Evolutionary conservation across 1,140 invertebrate species (phyloP), one percentile per base, ranked within the genome.

Genomic region (Pissodes strobi): DNA sequence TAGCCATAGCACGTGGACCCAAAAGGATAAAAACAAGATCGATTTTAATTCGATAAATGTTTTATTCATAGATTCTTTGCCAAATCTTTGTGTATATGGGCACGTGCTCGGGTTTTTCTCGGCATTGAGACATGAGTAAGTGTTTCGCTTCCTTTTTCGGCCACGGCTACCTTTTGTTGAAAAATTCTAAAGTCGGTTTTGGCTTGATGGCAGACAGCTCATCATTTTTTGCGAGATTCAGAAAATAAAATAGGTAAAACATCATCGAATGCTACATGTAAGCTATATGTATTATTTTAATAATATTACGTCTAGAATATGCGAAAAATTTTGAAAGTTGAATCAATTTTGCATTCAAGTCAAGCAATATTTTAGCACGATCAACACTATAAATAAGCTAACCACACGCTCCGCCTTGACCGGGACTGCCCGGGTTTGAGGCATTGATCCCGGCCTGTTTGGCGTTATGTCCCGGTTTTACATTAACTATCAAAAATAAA

Each of bases 21-120:
- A 43, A 57, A 57, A 45, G 53, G 17, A 57, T 21, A 57, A 57
- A 57, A 57, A 43, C 38, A 15, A 57, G n/a, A 43, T 43, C 38
- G 38, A 43, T 18, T 57, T 57, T 57, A 57, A 57, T 45, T 43
- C 23, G 38, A 57, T 15, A 55, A 51, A 57, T 57, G 53, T 57
- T 57, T 57, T 25, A 57, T 57, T 57, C 53, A 57, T 57, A 43
- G 53, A 43, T 41, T 57, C 53, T 45, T 57, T 57, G 53, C 53
- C 53, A 57, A 57, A 57, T 43, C 53, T 57, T 57, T 57, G 53
- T 57, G 53, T 57, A 43, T 57, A 57, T 57, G 53, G 53, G 53
- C 53, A 57, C 53, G 53, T 57, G 53, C 39, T 55, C 39, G 22
- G 43, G 53, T 57, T 45, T 57, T 57, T 57, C 39, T 53, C 51